Evolutionary conservation across 2,888 invertebrate species (phyloP), one percentile per base, ranked within the genome.

Genomic region (Drosophila melanosoma): DNA sequence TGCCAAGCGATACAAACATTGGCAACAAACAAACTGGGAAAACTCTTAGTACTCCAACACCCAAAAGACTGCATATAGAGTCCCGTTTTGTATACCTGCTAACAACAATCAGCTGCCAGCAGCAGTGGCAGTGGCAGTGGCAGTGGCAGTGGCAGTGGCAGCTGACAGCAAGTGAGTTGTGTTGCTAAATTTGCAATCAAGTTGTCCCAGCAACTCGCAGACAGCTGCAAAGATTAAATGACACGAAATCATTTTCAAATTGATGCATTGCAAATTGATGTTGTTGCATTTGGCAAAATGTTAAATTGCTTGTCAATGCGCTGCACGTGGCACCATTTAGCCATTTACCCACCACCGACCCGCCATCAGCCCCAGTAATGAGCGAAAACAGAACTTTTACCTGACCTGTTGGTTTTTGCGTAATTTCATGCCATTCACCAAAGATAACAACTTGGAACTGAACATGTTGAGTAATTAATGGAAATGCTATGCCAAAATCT

Each of bases 191-290:
- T 84, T 73, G 85, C 84, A 87, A 85, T 85, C 84, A 85, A 87
- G 67, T 87, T 85, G 82, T 84, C 84, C 84, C 76, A 56, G 67
- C 77, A 63, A 71, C 64, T 74, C 78, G 73, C 82, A 78, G 73
- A 60, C 66, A 79, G 69, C 66, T 76, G 74, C 84, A 84, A 72
- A 79, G 84, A 89, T 89, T 84, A 89, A 84, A 87, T 87, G 84
- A 68, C 82, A 87, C 57, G 32, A 51, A 35, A 53, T 35, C 68
- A 26, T 49, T 51, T 62, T 69, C 59, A 42, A 67, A 71, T 79
- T 85, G 90, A 85, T 85, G 80, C 84, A 89, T 89, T 64, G 89
- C 85, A 82, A 85, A 89, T 79, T 85, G 87, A 84, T 89, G 85
- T 80, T 89, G 85, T 84, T 71, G 69, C 71, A 72, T 74, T 74